A percentile compares a stretch with the other conserved stretches of the same genome.
phyloP scores from a whole-genome alignment of 2,113 vertebrate species.

The Xerus inauris region DNA sequence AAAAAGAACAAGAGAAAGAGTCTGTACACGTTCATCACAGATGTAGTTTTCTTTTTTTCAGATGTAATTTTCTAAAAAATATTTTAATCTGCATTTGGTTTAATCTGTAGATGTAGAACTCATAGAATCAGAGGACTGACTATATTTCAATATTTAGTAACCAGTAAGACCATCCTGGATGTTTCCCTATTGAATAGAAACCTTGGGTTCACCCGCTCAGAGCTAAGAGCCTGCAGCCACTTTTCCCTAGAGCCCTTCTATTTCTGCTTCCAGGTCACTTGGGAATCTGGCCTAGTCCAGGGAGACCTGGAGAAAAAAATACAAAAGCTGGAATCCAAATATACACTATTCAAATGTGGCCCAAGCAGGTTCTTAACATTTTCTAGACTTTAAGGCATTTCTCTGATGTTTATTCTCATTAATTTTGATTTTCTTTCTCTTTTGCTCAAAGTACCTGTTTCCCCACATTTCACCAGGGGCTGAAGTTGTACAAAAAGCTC shows the following conservation, averaged over 20 bases:
- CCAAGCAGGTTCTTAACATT: slow-evolving; percentile 38
- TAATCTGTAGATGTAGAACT: background rate
- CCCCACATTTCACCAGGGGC: slow-evolving; percentile 35
- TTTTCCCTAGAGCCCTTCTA: background rate
- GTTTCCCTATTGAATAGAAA: background rate
- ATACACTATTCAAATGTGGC: background rate
- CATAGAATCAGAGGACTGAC: background rate
- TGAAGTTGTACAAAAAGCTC: slow-evolving; percentile 57
- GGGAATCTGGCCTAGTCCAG: background rate
- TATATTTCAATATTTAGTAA: background rate
- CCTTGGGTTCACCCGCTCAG: background rate
- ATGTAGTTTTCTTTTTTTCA: background rate
- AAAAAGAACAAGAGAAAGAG: background rate
- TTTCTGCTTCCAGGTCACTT: background rate
- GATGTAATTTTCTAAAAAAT: background rate
- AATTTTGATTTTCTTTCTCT: slow-evolving; percentile 9
- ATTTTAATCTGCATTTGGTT: background rate
- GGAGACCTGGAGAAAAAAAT: background rate
- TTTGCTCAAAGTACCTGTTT: slow-evolving; percentile 18
- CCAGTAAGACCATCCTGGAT: background rate
- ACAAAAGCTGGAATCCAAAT: background rate
- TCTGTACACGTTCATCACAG: background rate
- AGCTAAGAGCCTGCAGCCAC: background rate
- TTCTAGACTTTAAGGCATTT: slow-evolving; percentile 53
- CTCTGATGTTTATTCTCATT: slow-evolving; percentile 37